phyloP scores from a whole-genome alignment of 2,113 vertebrate genomes.

The Gavia stellata region DNA sequence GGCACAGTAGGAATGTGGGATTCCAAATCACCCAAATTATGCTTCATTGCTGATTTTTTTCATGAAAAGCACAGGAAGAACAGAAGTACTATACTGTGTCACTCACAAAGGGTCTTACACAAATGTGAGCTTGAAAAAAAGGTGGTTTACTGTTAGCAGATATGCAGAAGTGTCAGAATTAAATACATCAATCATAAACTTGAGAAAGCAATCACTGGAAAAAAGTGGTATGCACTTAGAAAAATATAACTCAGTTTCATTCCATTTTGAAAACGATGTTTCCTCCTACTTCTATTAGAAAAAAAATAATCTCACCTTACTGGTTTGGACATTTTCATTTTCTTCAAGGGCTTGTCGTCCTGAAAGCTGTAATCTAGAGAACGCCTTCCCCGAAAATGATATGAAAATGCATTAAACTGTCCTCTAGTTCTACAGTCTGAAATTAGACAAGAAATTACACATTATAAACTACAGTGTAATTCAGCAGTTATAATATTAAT shows the following conservation, averaged over 20 bases:
- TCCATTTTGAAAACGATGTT: not conserved
- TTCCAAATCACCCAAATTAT: not conserved
- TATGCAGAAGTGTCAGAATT: not conserved
- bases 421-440: conserved; percentile 95
- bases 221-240: not conserved
- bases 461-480: not conserved
- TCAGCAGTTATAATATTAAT: not conserved
- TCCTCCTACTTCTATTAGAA: not conserved
- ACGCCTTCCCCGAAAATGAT: conserved; percentile 90
- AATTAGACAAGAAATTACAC: not conserved
- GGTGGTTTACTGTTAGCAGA: not conserved
- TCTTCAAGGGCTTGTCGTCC: conserved; percentile 68
- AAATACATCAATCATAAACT: not conserved
- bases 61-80: not conserved
- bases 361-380: conserved; percentile 88
- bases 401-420: conserved; percentile 92
- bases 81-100: not conserved
- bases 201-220: not conserved
- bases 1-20: not conserved
- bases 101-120: not conserved
- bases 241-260: not conserved
- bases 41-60: not conserved
- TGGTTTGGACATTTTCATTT: conserved; percentile 1
- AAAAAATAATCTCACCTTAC: conserved; percentile 39
- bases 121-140: not conserved